phyloP scores from a whole-genome alignment of 1,140 invertebrate species.

The Stratiolaelaps scimitus region DNA sequence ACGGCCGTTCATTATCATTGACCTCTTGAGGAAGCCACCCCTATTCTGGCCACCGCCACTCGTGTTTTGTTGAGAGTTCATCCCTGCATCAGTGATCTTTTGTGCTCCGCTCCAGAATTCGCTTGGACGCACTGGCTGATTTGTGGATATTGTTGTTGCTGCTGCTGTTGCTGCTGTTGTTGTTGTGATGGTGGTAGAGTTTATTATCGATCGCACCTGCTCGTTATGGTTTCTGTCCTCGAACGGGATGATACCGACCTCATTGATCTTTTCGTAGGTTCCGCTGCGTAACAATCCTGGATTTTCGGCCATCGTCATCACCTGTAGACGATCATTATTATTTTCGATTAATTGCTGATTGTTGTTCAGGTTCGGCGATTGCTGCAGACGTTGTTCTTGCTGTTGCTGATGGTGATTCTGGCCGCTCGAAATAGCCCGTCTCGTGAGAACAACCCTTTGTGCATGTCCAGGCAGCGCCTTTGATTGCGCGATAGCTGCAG shows the following conservation, averaged over 20 bases:
- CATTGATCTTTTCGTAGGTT: slow-evolving; percentile 26
- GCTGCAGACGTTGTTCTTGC: neutral
- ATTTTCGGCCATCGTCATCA: neutral
- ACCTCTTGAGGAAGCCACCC: slow-evolving; percentile 13
- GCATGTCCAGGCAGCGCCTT: slow-evolving; percentile 8
- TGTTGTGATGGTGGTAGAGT: too few species aligned
- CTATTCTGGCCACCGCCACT: too few species aligned
- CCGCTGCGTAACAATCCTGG: slow-evolving; percentile 8
- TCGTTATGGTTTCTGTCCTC: slow-evolving; percentile 7
- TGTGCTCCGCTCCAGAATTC: slow-evolving; percentile 4
- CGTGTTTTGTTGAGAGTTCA: neutral
- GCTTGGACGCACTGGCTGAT: slow-evolving; percentile 9
- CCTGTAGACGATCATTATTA: too few species aligned
- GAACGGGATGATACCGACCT: neutral
- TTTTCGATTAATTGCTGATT: too few species aligned
- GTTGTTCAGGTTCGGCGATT: too few species aligned
- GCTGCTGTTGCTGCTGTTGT: too few species aligned
- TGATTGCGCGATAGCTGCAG: slow-evolving; percentile 13
- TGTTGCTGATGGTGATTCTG: neutral
- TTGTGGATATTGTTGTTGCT: too few species aligned
- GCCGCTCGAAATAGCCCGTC: neutral
- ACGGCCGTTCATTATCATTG: neutral
- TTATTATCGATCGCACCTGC: neutral
- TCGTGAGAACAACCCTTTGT: slow-evolving; percentile 10
- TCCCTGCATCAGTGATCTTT: neutral